Conservation (phyloP, 2,113 vertebrate genomes). For the Xenopus borealis region DNA sequence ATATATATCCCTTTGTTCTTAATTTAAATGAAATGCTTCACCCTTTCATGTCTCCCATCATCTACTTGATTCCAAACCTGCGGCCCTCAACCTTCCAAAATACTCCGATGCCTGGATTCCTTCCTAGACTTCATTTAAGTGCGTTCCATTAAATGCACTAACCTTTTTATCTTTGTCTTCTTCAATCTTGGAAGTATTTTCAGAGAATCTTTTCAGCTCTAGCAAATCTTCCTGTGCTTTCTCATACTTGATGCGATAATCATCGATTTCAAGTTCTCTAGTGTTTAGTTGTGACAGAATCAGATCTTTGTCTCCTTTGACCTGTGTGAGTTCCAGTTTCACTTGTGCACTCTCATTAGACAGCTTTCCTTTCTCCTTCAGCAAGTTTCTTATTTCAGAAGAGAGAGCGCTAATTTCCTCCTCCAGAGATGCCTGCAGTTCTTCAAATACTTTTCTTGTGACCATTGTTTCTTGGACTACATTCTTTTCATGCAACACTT, state of each 20-base stretch:
- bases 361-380: constrained; percentile 84
- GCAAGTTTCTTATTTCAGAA: constrained; percentile 77
- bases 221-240: constrained; percentile 79
- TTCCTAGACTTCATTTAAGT: no score
- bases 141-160: constrained; percentile 20
- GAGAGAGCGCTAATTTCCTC: constrained; percentile 73
- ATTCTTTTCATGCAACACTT: constrained; percentile 70
- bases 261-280: constrained; percentile 67
- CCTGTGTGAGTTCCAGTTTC: constrained; percentile 74
- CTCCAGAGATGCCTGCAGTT: constrained; percentile 70
- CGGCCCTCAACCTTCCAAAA: no score
- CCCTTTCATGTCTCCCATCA: no score
- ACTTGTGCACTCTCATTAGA: constrained; percentile 74
- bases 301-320: constrained; percentile 67
- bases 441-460: constrained; percentile 68
- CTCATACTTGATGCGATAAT: constrained; percentile 69
- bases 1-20: no score
- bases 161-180: constrained; percentile 96
- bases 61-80: no score
- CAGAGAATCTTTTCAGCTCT: constrained; percentile 80
- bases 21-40: no score
- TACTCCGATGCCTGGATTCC: no score
- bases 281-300: constrained; percentile 60
- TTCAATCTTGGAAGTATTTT: constrained; percentile 81
- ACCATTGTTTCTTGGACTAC: constrained; percentile 68